Evolutionary conservation across 2,888 invertebrate genomes (phyloP), one percentile per base, ranked within the genome.

Genomic region (Chalcis sispes): DNA sequence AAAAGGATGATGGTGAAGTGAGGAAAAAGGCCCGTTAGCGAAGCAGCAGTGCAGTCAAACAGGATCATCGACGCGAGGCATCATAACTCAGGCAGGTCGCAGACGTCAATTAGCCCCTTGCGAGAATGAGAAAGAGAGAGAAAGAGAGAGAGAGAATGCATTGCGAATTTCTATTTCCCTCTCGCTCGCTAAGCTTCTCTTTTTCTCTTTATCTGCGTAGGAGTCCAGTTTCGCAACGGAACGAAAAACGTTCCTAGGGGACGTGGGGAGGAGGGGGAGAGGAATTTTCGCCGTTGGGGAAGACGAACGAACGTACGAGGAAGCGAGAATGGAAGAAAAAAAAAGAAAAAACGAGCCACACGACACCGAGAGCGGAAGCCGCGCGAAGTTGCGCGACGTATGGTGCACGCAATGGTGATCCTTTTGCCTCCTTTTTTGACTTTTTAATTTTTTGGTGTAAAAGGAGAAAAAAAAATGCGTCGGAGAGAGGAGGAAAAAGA

Each of bases 51-150:
- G 50, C 50, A 40, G 64, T 42, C 76, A 42, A 72, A 56, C 72
- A 71, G 76, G 67, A 77, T 69, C 77, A 77, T 72, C 69, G 77
- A 74, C 73, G 70, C 71, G 66, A 69, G 66, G 50, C 64, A 75
- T 78, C 78, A 76, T 78, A 78, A 78, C 72, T 78, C 75, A 76
- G 56, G 67, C 52, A 36, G 27, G 25, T 65, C 64, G 56, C 58
- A 46, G 20, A 74, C 71, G 77, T 77, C 77, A 77, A 77, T 77
- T 77, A 77, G 77, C 61, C 40, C 62, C 20, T 65, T 8, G 27
- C 50, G 56, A 48, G 46, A 40, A 15, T n/a, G n/a, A n/a, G n/a
- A n/a, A n/a, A n/a, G n/a, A n/a, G n/a, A n/a, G n/a, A n/a, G n/a
- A n/a, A n/a, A n/a, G n/a, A n/a, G n/a, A n/a, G n/a, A n/a, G n/a